phyloP scores from a whole-genome alignment of 2,888 invertebrate species.

The Acrobasis suavella region DNA sequence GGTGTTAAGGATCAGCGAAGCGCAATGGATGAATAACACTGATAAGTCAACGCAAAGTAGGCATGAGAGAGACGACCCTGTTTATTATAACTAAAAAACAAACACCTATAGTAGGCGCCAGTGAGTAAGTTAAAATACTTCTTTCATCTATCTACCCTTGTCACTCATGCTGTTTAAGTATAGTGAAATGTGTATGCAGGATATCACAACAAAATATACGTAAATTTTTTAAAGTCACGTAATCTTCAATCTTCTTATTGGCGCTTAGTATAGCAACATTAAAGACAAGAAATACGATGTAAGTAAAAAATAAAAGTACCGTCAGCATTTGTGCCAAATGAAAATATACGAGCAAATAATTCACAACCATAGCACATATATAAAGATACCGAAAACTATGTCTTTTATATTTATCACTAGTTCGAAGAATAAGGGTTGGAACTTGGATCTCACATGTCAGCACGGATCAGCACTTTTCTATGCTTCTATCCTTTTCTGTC shows the following conservation, averaged over 20 bases:
- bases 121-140: background rate
- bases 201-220: too few relatives aligned
- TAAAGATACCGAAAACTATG: slow-evolving; percentile 12
- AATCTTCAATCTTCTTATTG: background rate
- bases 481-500: too few relatives aligned
- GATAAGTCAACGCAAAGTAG: background rate
- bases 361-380: slow-evolving; percentile 35
- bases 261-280: background rate
- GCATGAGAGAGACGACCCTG: slow-evolving; percentile 20
- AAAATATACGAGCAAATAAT: slow-evolving; percentile 26
- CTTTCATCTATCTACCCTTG: background rate
- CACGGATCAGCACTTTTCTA: too few relatives aligned
- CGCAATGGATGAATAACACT: too few relatives aligned
- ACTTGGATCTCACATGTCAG: too few relatives aligned
- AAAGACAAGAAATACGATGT: background rate
- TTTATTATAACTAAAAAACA: slow-evolving; percentile 14
- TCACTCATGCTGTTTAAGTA: background rate
- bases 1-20: too few relatives aligned
- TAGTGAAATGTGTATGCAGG: background rate
- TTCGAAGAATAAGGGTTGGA: background rate
- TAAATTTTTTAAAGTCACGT: background rate
- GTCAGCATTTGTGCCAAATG: slow-evolving; percentile 37
- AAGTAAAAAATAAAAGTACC: slow-evolving; percentile 19
- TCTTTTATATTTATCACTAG: slow-evolving; percentile 14
- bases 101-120: background rate